These are phyloP conservation scores for Dermatemys mawii DNA, from an alignment of 2,113 vertebrate species.

Conservation along the genomic window DNA sequence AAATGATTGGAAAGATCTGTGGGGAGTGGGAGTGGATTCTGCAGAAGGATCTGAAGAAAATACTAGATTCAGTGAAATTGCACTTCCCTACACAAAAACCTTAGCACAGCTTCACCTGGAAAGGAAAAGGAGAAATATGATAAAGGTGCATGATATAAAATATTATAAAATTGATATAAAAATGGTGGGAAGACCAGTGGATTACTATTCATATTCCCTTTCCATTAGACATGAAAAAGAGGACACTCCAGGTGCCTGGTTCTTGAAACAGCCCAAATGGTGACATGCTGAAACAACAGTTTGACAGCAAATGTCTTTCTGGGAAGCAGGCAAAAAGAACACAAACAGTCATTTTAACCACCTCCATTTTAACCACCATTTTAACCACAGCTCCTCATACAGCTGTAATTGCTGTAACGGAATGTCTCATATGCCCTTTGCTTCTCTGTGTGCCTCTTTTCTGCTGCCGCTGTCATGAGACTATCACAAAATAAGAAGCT, in stretches of 20 bases:
- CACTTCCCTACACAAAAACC: background rate
- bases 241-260: background rate
- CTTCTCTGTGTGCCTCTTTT: background rate
- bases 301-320: background rate
- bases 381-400: background rate
- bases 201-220: background rate
- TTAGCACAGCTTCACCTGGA: background rate
- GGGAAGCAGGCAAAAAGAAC: background rate
- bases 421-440: background rate
- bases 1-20: background rate
- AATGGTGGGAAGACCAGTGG: background rate
- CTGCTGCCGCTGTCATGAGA: background rate
- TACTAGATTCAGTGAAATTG: background rate
- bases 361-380: too few relatives aligned
- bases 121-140: background rate
- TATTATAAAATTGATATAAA: background rate
- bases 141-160: background rate
- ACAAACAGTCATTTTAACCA: background rate
- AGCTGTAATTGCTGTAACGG: background rate
- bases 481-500: background rate
- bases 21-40: background rate
- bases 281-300: background rate
- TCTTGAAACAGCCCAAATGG: background rate
- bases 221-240: background rate
- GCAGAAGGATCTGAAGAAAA: background rate